Conservation (phyloP, 37 sponge, comb jelly and placozoan species). For the Eunapius fragilis region DNA sequence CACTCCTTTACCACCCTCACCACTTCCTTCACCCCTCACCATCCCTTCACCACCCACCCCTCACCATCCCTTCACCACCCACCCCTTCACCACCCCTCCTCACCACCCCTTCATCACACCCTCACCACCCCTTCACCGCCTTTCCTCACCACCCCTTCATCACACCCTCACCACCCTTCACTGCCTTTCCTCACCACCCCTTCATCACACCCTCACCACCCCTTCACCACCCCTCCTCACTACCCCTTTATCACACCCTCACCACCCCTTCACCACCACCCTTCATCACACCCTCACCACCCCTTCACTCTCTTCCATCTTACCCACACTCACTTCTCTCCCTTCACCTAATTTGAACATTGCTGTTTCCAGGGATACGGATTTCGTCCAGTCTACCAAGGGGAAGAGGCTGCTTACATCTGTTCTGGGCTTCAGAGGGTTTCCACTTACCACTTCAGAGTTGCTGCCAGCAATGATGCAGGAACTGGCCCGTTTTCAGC, state of each 20-base stretch:
- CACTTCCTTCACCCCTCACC: too few species aligned
- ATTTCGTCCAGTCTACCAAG: constrained; percentile 67
- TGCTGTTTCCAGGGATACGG: constrained; percentile 63
- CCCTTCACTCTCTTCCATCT: not conserved
- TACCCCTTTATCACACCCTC: not conserved
- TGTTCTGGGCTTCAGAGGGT: constrained; percentile 42
- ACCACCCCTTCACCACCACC: not conserved
- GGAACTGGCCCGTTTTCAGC: constrained; percentile 40
- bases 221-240: not conserved
- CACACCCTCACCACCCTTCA: too few species aligned
- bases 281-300: not conserved
- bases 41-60: not conserved
- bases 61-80: not conserved
- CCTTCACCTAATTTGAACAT: too few species aligned
- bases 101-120: not conserved
- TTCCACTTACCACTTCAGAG: constrained; percentile 47
- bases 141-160: too few species aligned
- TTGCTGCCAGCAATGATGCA: constrained; percentile 48
- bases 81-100: not conserved
- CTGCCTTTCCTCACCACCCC: too few species aligned
- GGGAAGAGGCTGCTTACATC: constrained; percentile 25
- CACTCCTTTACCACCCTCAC: not conserved
- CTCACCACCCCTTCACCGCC: not conserved
- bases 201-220: too few species aligned
- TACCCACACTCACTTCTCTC: not conserved